Base-by-base conservation (phyloP, 2,113 vertebrate species). In the Thalassoma bifasciatum region DNA sequence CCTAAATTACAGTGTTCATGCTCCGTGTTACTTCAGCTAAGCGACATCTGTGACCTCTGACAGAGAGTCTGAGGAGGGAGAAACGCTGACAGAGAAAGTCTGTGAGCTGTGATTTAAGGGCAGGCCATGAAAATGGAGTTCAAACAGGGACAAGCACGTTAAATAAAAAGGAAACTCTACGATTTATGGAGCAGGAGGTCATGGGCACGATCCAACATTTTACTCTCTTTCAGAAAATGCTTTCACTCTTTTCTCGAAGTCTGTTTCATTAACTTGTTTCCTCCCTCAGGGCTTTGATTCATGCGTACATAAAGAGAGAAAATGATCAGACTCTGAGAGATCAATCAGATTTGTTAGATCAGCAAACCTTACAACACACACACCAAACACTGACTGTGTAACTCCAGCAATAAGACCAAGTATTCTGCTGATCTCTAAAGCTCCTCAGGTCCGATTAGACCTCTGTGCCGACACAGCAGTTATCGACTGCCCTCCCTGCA, bases 1-100 rank as follows among this genome's bases (percentile, higher is more conserved):
- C 14, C 51, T 61, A 87, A 91, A 90, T 90, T 84, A 88, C 65
- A 91, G 90, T 53, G 82, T 81, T 73, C 66, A 62, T 52, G 71
- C 46, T 67, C 7, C 0, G 12, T 40, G 51, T 72, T 60, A 54
- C 75, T 66, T 69, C 76, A 78, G 72, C 84, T 69, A 72, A 49
- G 36, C 50, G 21, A 23, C 12, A n/a, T 30, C 56, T 65, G 21
- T 61, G 71, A 84, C 77, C 79, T 82, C 69, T 34, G 61, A 83
- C 53, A n/a, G 74, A 78, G 34, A 78, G 34, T 44, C 59, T 65
- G 40, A 38, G 54, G 1, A 26, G 59, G 52, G 68, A 65, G 6
- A 50, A 8, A 16, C 19, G 26, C 58, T 8, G 54, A 62, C 17
- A 17, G 37, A 66, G 63, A 30, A 11, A 50, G 46, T 26, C n/a